Conservation (phyloP, 2,888 invertebrate species). For the Rotaria sp. region DNA sequence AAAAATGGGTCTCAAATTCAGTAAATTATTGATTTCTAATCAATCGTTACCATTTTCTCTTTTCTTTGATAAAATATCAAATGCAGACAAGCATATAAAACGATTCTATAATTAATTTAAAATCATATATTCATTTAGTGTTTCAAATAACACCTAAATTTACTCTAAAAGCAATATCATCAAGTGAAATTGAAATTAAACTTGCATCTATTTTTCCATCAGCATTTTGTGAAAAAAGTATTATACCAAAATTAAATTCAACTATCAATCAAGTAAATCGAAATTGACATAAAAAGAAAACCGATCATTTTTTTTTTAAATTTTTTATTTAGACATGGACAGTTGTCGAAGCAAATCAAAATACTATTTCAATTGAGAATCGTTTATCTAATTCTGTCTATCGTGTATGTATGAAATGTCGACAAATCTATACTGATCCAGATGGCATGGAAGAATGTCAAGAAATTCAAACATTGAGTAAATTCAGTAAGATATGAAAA, state of each 20-base stretch:
- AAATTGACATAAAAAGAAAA: neutral
- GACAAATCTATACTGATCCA: neutral
- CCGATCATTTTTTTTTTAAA: neutral
- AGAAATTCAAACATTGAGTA: neutral
- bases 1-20: no score
- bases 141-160: neutral
- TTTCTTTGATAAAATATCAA: no score
- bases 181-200: neutral
- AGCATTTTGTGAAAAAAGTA: neutral
- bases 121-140: neutral
- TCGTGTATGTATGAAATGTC: neutral
- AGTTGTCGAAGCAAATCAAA: neutral
- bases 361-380: neutral
- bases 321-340: neutral
- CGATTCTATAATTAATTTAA: neutral
- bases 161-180: neutral
- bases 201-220: neutral
- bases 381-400: neutral
- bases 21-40: no score
- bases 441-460: neutral
- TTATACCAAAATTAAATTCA: neutral
- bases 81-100: no score
- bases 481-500: neutral
- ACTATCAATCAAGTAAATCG: neutral
- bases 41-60: no score